Evolutionary conservation across 2,888 invertebrate genomes (phyloP).

Genomic region (Pyrocoelia pectoralis): DNA sequence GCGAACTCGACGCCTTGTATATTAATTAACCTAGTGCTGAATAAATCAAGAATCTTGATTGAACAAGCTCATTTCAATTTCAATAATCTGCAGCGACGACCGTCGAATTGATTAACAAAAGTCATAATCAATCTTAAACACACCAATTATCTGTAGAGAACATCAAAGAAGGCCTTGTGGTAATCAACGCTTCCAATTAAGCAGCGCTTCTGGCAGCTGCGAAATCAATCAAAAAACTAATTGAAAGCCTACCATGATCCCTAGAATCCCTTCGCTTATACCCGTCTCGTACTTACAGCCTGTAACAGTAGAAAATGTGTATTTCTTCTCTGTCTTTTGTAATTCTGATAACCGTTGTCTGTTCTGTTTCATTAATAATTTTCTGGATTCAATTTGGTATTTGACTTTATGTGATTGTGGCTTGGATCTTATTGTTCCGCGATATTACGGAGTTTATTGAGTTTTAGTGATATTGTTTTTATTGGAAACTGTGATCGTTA

Average conservation of each 20-base stretch:
- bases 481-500: slow-evolving; percentile 49
- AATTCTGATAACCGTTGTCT: slow-evolving; percentile 48
- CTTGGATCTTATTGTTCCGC: slow-evolving; percentile 54
- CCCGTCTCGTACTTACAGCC: slow-evolving; percentile 36
- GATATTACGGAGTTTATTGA: slow-evolving; percentile 57
- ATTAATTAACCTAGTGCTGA: slow-evolving; percentile 33
- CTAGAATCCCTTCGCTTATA: slow-evolving; percentile 52
- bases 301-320: slow-evolving; percentile 15
- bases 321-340: slow-evolving; percentile 37
- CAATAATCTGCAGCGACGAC: slow-evolving; percentile 37
- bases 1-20: slow-evolving; percentile 20
- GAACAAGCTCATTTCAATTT: slow-evolving; percentile 39
- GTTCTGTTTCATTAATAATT: slow-evolving; percentile 59
- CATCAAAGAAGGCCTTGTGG: slow-evolving; percentile 57
- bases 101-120: slow-evolving; percentile 55
- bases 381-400: slow-evolving; percentile 58
- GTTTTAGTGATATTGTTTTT: slow-evolving; percentile 56
- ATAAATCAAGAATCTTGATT: slow-evolving; percentile 35
- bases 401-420: slow-evolving; percentile 57
- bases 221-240: slow-evolving; percentile 61
- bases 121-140: slow-evolving; percentile 60
- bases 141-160: slow-evolving; percentile 57
- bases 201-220: slow-evolving; percentile 57
- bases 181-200: slow-evolving; percentile 61
- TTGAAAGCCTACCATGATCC: slow-evolving; percentile 59